A percentile compares a stretch with the other conserved stretches of the same genome.
These are phyloP conservation scores for Helicoverpa assulta DNA, from an alignment of 2,888 invertebrate species.

Conservation along the genomic window DNA sequence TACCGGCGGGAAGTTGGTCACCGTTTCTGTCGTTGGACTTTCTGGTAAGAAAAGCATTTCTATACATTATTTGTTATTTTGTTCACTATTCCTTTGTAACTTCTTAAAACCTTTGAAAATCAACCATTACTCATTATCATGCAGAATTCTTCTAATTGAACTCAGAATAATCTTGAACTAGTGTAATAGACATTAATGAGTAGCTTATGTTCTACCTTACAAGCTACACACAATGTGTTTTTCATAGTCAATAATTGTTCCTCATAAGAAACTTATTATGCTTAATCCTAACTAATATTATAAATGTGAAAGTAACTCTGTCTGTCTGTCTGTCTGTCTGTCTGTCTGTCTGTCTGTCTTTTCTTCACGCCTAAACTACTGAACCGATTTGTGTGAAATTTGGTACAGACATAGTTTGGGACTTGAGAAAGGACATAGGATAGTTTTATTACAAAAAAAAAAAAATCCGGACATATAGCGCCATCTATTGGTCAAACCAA, in stretches of 20 bases:
- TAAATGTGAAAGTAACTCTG: no score
- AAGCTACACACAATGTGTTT: constrained; percentile 3
- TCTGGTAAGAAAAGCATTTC: constrained; percentile 89
- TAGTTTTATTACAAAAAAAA: no score
- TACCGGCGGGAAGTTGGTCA: constrained; percentile 92
- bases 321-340: no score
- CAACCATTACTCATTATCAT: neutral
- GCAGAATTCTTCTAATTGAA: neutral
- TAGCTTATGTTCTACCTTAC: constrained; percentile 1
- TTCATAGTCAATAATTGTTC: constrained; percentile 23
- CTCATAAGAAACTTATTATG: constrained; percentile 5
- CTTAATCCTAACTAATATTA: no score
- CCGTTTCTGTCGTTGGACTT: constrained; percentile 97
- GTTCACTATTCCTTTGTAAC: neutral
- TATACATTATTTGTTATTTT: neutral
- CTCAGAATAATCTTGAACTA: no score
- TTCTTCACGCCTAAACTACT: no score
- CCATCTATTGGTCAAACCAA: no score
- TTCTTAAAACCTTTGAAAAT: neutral
- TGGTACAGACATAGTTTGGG: no score
- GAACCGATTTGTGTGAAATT: no score
- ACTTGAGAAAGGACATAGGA: no score
- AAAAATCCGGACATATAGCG: no score
- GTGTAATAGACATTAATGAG: constrained; percentile 13
- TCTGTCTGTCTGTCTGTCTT: no score